Evolutionary conservation across 2,888 invertebrate genomes (phyloP), one percentile per base, ranked within the genome.

Genomic region (Octonoba sinensis): DNA sequence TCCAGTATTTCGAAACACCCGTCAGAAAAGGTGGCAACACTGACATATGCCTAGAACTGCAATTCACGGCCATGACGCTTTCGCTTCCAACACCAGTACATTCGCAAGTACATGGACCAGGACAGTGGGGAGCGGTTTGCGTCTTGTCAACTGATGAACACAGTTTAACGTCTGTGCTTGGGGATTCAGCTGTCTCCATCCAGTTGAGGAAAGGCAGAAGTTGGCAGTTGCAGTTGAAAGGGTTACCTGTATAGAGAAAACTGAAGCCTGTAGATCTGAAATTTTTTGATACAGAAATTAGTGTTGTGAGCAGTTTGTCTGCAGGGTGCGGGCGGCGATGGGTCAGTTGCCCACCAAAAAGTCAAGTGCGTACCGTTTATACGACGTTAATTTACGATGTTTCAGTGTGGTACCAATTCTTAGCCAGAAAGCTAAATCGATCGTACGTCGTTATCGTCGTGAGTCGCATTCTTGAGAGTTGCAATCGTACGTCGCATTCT

Each of bases 181-280:
- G 67, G 3, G 24, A 20, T 15, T 46, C 22, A 6, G 46, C 20
- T 1, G 73, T 49, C 20, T 73, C 67, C 13, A 81, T 36, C 47
- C 73, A 46, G 6, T 62, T 4, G 3, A 81, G 47, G 49, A 81
- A 81, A 0, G 81, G 69, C 8, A 74, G 64, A 4, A 81, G 27
- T 13, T 47, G 8, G 56, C 81, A 81, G 47, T 81, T 64, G 49
- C 81, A 81, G 12, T 62, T 16, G 16, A 81, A 47, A 0, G 81
- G 81, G 22, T 81, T 81, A 18, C 56, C 81, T 74, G 24, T 16
- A 20, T 11, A 20, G 1, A 66, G n/a, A 13, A 51, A n/a, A 54
- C 18, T 44, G 15, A 47, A 36, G 11, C 1, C 4, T 36, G 1
- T 4, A 8, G 4, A 3, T 8, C 36, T 8, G 36, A 36, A 36